Base-by-base conservation (phyloP, 2,888 invertebrate species). In the Allygus modestus region DNA sequence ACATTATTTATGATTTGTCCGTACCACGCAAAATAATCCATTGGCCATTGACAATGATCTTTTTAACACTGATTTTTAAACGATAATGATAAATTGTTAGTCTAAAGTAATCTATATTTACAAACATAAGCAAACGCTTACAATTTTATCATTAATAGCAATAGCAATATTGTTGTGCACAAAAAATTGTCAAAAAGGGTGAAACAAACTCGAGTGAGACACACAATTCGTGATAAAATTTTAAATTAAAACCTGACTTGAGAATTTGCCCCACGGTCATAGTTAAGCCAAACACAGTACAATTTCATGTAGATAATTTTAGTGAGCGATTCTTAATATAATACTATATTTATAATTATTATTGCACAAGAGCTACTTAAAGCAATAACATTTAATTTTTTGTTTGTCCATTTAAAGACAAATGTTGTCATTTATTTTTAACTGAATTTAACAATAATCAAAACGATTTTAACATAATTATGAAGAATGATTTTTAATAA, bases 1-100 rank as follows among this genome's bases (percentile, higher is more conserved):
- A 79, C 54, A 79, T 20, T 58, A 51, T 79, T 58, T 79, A 58
- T 79, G 79, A 79, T 79, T 79, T 79, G 79, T 79, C 79, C 79
- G 28, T 79, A 58, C 79, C 79, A 79, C 79, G 79, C 79, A 79
- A 58, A 43, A 51, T 46, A 46, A 77, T 77, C 77, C 17, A 77
- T 77, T 37, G 51, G 51, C 46, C 26, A 23, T 75, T 31, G 69
- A 69, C 69, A 69, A 12, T 77, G 77, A 51, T 46, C 26, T 43
- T 46, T 77, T 46, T 28, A 77, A 77, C 46, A 37, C n/a, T 46
- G 26, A 77, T 23, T 41, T 71, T 77, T 15, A 77, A 77, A 28
- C 37, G 28, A 73, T 23, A 41, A 43, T 43, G 28, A 65, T 65
- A 33, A 71, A 37, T 69, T 37, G 71, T 71, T 71, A 71, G 41